Evolutionary conservation across 2,797 vertebrate genomes (phyloP).

Genomic region (Coluber constrictor): DNA sequence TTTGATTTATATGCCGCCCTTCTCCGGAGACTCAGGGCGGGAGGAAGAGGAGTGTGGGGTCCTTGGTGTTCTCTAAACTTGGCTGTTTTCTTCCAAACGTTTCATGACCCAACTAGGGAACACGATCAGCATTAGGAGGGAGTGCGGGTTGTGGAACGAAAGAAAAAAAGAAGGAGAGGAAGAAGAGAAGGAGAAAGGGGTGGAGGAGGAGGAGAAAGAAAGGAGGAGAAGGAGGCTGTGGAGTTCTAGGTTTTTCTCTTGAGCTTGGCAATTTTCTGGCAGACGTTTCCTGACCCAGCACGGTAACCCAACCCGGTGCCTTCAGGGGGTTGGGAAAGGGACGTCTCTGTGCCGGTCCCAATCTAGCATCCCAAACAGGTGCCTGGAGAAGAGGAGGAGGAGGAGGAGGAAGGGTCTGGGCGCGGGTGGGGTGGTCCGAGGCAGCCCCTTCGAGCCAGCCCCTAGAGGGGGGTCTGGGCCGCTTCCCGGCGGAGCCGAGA

Average conservation of each 20-base stretch:
- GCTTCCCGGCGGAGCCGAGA: background rate
- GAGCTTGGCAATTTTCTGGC: background rate
- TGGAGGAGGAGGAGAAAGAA: background rate
- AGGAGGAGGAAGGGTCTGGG: too few species aligned
- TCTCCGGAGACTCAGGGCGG: too few species aligned
- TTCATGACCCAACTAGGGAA: too few species aligned
- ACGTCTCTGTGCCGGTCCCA: background rate
- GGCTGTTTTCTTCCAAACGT: too few species aligned
- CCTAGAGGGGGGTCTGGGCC: background rate
- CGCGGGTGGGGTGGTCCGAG: accelerated
- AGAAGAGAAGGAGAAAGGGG: background rate
- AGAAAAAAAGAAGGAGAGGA: background rate
- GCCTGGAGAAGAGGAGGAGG: background rate
- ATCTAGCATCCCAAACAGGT: background rate
- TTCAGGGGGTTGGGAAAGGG: background rate
- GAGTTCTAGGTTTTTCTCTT: background rate
- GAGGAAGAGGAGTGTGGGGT: background rate
- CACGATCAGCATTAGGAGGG: too few species aligned
- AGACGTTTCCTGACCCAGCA: too few species aligned
- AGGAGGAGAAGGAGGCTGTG: background rate
- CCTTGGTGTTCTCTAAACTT: too few species aligned
- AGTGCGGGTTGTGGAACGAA: background rate
- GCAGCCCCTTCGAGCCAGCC: background rate
- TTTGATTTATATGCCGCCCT: too few species aligned
- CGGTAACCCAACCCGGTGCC: background rate